These are phyloP conservation scores for Lanistes nyassanus DNA, from an alignment of 1,140 invertebrate genomes.

Conservation along the genomic window DNA sequence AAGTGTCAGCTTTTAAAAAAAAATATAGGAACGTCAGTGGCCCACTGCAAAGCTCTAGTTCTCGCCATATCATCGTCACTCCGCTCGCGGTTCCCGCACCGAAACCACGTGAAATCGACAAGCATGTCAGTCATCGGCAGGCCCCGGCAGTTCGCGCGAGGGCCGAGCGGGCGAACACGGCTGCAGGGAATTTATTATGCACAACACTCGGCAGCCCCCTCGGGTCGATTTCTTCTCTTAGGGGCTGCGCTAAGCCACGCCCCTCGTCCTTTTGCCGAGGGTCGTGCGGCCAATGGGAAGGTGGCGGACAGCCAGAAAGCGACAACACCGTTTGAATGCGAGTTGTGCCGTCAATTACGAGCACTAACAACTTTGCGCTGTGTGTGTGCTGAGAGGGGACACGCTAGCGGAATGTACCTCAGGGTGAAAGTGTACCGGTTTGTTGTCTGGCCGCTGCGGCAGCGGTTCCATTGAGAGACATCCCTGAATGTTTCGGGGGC, in stretches of 20 bases:
- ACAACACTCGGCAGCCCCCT: slow-evolving; percentile 8
- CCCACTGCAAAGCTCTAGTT: too few relatives aligned
- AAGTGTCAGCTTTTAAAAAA: not conserved
- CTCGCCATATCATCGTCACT: too few relatives aligned
- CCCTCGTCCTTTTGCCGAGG: not conserved
- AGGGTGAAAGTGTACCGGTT: slow-evolving; percentile 1
- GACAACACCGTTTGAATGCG: slow-evolving; percentile 43
- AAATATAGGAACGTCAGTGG: not conserved
- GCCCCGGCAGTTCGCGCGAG: too few relatives aligned
- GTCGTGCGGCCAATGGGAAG: slow-evolving; percentile 14
- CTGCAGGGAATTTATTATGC: slow-evolving; percentile 15
- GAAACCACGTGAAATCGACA: not conserved
- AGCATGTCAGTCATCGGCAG: not conserved
- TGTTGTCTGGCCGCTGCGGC: too few relatives aligned
- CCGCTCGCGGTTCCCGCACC: too few relatives aligned
- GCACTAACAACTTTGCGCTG: slow-evolving; percentile 42
- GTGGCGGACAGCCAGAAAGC: slow-evolving; percentile 23
- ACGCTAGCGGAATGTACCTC: slow-evolving; percentile 21
- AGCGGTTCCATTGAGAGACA: too few relatives aligned
- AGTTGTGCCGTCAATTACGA: slow-evolving; percentile 44
- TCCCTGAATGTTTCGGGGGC: too few relatives aligned
- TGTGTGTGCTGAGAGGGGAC: slow-evolving; percentile 40
- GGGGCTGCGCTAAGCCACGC: slow-evolving; percentile 12
- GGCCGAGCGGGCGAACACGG: too few relatives aligned
- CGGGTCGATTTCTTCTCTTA: slow-evolving; percentile 2